A percentile compares a stretch with the other conserved stretches of the same genome.
Evolutionary conservation across 2,797 vertebrate species (phyloP).

Genomic region (Pogoniulus pusillus): DNA sequence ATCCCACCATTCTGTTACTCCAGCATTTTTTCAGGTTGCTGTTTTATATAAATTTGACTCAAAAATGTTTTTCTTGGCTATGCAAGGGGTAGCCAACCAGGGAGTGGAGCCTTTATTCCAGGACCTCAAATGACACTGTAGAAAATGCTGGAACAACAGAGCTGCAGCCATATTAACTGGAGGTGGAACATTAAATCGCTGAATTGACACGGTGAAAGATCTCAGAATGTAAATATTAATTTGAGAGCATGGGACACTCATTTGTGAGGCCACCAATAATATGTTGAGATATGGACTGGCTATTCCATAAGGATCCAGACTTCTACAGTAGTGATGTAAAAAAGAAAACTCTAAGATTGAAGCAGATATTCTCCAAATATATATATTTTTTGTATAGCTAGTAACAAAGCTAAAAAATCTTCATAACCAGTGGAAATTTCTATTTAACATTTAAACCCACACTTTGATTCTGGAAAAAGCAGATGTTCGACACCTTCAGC

Average conservation of each 20-base stretch:
- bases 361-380: background rate
- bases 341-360: background rate
- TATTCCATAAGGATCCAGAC: background rate
- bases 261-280: background rate
- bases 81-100: background rate
- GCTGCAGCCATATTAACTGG: background rate
- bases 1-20: slow-evolving; percentile 13
- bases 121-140: background rate
- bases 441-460: background rate
- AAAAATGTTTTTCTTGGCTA: background rate
- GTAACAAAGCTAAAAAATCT: background rate
- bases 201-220: background rate
- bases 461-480: background rate
- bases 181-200: background rate
- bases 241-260: too few relatives aligned
- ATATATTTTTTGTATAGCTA: background rate
- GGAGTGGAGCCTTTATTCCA: background rate
- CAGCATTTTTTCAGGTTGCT: slow-evolving; percentile 48
- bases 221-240: background rate
- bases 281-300: fast-evolving
- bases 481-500: background rate
- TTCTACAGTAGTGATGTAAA: background rate
- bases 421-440: background rate
- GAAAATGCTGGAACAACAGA: background rate
- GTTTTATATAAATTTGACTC: slow-evolving; percentile 43